phyloP scores from a whole-genome alignment of 2,888 invertebrate genomes.

The Pseudococcus viburni region DNA sequence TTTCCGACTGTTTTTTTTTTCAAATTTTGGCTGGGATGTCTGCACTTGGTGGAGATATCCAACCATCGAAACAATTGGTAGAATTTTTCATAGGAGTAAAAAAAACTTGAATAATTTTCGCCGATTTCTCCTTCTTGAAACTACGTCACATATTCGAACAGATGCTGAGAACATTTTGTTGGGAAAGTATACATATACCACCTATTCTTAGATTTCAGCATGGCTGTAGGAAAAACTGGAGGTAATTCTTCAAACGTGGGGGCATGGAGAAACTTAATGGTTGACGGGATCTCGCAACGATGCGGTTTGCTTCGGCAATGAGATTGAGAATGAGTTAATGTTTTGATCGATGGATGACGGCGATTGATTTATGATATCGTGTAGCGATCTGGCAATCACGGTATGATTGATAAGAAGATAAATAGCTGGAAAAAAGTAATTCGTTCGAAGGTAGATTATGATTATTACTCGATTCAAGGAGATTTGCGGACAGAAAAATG shows the following conservation, averaged over 20 bases:
- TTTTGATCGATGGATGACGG: conserved; percentile 19
- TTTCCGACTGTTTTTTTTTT: too few relatives aligned
- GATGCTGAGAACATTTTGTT: neutral
- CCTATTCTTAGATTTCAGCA: too few relatives aligned
- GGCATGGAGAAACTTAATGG: neutral
- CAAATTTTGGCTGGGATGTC: too few relatives aligned
- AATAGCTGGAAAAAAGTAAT: conserved; percentile 12
- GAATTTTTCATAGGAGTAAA: too few relatives aligned
- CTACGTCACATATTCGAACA: too few relatives aligned
- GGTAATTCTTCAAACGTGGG: neutral
- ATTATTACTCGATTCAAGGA: neutral
- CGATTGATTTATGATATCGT: conserved; percentile 11
- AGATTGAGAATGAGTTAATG: conserved; percentile 24
- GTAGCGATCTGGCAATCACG: neutral
- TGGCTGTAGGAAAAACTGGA: neutral
- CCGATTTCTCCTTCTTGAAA: too few relatives aligned
- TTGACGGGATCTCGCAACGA: conserved; percentile 12
- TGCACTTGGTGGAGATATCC: too few relatives aligned
- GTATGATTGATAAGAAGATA: conserved; percentile 25
- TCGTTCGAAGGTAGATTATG: neutral
- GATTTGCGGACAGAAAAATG: neutral
- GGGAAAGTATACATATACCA: neutral
- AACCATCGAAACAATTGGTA: too few relatives aligned
- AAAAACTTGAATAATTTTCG: too few relatives aligned
- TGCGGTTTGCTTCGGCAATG: conserved; percentile 25